Conservation (phyloP, 1,140 invertebrate genomes). For the Thaumatotibia leucotreta region DNA sequence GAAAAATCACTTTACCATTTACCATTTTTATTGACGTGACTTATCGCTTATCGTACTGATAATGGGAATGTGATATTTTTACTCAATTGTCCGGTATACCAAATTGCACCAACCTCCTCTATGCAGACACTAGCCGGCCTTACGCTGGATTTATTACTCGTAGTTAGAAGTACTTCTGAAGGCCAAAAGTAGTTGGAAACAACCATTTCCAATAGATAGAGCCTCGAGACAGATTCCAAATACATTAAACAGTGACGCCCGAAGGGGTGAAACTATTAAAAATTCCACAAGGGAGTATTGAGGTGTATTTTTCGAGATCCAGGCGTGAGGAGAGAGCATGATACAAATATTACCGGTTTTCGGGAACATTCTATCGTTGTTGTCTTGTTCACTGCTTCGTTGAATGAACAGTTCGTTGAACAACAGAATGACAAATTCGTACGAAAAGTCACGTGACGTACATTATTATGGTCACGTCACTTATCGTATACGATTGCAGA, state of each 20-base stretch:
- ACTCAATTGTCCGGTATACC: no score
- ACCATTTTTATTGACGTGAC: no score
- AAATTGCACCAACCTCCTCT: constrained; percentile 27
- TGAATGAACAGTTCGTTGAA: no score
- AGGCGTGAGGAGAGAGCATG: constrained; percentile 40
- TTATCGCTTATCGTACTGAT: no score
- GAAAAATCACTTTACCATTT: no score
- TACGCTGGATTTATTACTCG: constrained; percentile 63
- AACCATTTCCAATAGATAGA: constrained; percentile 73
- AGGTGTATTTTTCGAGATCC: constrained; percentile 43
- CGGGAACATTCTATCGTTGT: neutral
- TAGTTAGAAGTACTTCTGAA: constrained; percentile 66
- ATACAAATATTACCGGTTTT: constrained; percentile 59
- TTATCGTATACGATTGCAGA: no score
- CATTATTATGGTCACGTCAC: no score
- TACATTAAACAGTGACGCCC: constrained; percentile 56
- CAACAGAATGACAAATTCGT: no score
- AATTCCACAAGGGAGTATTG: constrained; percentile 56
- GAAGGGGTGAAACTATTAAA: constrained; percentile 71
- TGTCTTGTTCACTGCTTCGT: no score
- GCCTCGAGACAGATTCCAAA: constrained; percentile 69
- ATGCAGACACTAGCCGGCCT: constrained; percentile 52
- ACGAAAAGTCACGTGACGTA: no score
- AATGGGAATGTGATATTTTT: no score
- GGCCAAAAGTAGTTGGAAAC: constrained; percentile 65